Conservation (phyloP, 2,113 vertebrate genomes). For the Dunckerocampus dactyliophorus region DNA sequence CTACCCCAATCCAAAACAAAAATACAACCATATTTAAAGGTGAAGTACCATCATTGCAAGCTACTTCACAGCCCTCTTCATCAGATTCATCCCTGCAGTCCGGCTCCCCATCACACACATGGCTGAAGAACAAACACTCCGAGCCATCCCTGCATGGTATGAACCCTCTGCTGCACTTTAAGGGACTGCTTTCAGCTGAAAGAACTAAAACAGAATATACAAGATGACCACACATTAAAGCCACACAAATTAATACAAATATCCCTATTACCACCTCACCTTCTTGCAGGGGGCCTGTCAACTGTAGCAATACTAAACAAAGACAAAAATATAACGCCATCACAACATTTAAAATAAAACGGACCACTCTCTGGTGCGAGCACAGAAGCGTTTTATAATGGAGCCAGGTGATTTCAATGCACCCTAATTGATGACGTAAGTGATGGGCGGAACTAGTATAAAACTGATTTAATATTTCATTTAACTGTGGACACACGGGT, state of each 20-base stretch:
- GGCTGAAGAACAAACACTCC: constrained; percentile 69
- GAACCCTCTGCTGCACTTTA: constrained; percentile 45
- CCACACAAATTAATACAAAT: no score
- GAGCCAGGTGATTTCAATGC: constrained; percentile 44
- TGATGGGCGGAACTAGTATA: constrained; percentile 37
- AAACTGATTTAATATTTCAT: background rate
- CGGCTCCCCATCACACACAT: constrained; percentile 78
- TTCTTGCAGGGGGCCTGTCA: constrained; percentile 33
- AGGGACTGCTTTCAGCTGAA: constrained; percentile 25
- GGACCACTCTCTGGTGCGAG: rapidly evolving
- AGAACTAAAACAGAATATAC: background rate
- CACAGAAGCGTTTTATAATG: constrained; percentile 32
- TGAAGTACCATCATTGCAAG: constrained; percentile 73
- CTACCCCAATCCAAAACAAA: background rate
- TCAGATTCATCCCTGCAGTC: constrained; percentile 85
- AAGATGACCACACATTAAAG: no score
- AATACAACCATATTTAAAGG: background rate
- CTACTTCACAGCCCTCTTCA: constrained; percentile 72
- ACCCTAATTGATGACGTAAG: constrained; percentile 44
- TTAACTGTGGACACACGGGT: background rate
- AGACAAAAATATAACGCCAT: constrained; percentile 52
- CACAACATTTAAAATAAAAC: constrained; percentile 34
- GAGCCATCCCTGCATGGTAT: constrained; percentile 68
- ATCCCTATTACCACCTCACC: constrained; percentile 32
- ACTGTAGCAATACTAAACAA: constrained; percentile 28